Evolutionary conservation across 2,888 invertebrate genomes (phyloP).

Genomic region (Cabera pusaria): DNA sequence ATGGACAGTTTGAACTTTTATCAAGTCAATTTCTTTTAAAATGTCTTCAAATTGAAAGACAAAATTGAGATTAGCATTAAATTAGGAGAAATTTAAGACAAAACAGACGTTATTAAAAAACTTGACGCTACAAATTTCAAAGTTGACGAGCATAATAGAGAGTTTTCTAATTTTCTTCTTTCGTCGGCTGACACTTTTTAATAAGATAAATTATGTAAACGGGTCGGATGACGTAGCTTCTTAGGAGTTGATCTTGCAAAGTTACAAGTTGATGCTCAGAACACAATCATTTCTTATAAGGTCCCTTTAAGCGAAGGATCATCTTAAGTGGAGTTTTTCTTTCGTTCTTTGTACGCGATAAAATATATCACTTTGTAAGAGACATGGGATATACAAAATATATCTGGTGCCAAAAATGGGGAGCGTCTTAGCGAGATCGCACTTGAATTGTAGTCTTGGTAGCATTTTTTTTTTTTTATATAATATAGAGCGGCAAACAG

Average conservation of each 20-base stretch:
- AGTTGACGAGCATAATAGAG: conserved; percentile 52
- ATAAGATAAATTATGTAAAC: conserved; percentile 73
- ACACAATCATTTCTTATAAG: conserved; percentile 4
- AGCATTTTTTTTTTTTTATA: too few relatives aligned
- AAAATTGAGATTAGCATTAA: conserved; percentile 24
- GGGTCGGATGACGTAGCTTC: conserved; percentile 49
- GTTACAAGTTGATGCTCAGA: conserved; percentile 12
- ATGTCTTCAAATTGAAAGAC: conserved; percentile 12
- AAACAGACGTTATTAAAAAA: conserved; percentile 54
- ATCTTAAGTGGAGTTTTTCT: too few relatives aligned
- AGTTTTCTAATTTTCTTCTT: conserved; percentile 56
- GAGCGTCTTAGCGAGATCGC: too few relatives aligned
- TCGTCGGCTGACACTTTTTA: conserved; percentile 70
- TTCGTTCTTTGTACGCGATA: too few relatives aligned
- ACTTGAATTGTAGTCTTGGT: too few relatives aligned
- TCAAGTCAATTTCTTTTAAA: conserved; percentile 14
- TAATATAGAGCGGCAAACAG: too few relatives aligned
- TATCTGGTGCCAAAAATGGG: too few relatives aligned
- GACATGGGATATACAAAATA: too few relatives aligned
- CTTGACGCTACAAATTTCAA: conserved; percentile 49
- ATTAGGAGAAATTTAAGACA: conserved; percentile 29
- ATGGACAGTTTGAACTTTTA: conserved; percentile 7
- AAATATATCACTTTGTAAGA: too few relatives aligned
- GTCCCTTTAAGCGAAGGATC: too few relatives aligned
- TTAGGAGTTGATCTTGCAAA: conserved; percentile 23